These are phyloP conservation scores for Leptura quadrifasciata DNA, from an alignment of 2,888 invertebrate species.

Conservation along the genomic window DNA sequence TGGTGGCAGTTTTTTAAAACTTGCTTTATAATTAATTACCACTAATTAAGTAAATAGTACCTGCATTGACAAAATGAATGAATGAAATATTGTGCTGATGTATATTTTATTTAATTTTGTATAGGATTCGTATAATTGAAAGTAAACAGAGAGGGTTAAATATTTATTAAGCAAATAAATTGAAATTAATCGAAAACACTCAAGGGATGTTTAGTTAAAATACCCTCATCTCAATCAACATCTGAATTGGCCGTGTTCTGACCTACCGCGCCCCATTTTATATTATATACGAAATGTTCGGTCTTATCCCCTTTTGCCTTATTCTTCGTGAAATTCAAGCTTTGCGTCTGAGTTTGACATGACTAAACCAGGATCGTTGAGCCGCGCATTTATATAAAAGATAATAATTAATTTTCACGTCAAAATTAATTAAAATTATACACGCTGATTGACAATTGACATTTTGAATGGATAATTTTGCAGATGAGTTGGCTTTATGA, in stretches of 20 bases:
- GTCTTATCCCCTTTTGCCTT: conserved; percentile 7
- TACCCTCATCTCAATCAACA: conserved; percentile 6
- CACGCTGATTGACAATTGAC: conserved; percentile 4
- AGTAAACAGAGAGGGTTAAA: neutral
- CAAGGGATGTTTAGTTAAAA: conserved; percentile 7
- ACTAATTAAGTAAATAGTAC: too few species aligned
- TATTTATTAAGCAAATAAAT: conserved; percentile 7
- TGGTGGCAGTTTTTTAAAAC: too few species aligned
- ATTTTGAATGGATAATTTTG: neutral
- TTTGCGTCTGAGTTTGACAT: neutral
- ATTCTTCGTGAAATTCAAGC: neutral
- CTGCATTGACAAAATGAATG: too few species aligned
- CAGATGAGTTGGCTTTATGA: conserved; percentile 2
- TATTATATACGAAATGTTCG: neutral
- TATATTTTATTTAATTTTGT: too few species aligned
- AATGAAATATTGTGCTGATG: too few species aligned
- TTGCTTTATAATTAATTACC: too few species aligned
- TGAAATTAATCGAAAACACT: conserved; percentile 7
- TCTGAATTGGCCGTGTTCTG: neutral
- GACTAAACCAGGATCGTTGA: conserved; percentile 3
- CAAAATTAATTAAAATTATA: conserved; percentile 7
- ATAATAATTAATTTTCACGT: neutral
- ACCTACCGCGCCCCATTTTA: conserved; percentile 4
- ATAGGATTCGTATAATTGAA: neutral
- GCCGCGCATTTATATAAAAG: conserved; percentile 3